These are phyloP conservation scores for Melanargia galathea DNA, from an alignment of 2,888 invertebrate genomes.

Conservation along the genomic window DNA sequence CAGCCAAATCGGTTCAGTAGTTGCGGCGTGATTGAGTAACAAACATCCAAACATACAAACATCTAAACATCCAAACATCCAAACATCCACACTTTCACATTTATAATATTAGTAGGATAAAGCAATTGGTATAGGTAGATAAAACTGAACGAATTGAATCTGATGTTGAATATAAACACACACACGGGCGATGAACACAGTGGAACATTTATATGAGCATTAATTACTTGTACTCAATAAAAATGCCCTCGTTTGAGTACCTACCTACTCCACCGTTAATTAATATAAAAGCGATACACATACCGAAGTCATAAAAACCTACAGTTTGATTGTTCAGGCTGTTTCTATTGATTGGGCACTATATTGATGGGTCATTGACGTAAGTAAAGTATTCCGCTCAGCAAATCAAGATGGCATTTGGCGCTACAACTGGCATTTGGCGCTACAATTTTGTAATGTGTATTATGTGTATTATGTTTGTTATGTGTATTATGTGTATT, in stretches of 20 bases:
- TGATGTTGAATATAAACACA: no score
- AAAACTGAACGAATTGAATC: no score
- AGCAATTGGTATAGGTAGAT: no score
- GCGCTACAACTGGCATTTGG: conserved; percentile 34
- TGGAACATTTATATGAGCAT: neutral
- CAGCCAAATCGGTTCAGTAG: no score
- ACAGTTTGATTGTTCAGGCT: conserved; percentile 39
- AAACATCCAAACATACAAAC: no score
- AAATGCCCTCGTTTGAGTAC: conserved; percentile 9
- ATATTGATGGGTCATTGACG: conserved; percentile 62
- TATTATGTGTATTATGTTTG: neutral
- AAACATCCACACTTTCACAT: no score
- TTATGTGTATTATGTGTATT: neutral
- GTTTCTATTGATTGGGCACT: conserved; percentile 54
- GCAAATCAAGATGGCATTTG: conserved; percentile 45
- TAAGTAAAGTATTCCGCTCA: conserved; percentile 54
- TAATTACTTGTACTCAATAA: conserved; percentile 13
- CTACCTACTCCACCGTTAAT: conserved; percentile 13
- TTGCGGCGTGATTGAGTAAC: no score
- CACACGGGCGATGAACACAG: neutral
- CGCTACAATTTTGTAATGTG: neutral
- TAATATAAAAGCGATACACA: conserved; percentile 35
- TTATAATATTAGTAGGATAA: no score
- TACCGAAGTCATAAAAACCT: conserved; percentile 34
- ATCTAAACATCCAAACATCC: no score